Evolutionary conservation across 2,888 invertebrate genomes (phyloP).

Genomic region (Myathropa florea): DNA sequence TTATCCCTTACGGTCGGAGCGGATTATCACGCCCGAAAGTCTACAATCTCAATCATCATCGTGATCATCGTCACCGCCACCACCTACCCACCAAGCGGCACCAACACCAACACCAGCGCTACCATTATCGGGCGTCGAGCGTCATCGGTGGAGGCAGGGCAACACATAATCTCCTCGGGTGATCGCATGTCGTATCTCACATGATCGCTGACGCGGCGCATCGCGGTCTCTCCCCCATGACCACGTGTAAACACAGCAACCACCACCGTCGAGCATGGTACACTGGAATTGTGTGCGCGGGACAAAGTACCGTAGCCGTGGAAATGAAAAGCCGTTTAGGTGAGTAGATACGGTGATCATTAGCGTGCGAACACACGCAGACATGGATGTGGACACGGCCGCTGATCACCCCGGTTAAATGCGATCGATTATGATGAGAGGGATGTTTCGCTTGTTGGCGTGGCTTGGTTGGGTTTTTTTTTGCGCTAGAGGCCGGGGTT

Average conservation of each 20-base stretch:
- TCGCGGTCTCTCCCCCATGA: conserved; percentile 66
- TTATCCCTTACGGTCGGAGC: conserved; percentile 45
- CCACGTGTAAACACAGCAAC: conserved; percentile 60
- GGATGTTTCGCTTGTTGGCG: conserved; percentile 28
- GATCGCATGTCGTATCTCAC: conserved; percentile 70
- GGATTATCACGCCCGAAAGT: conserved; percentile 55
- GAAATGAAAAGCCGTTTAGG: conserved; percentile 58
- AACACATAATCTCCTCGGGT: conserved; percentile 57
- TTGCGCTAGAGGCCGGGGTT: background rate
- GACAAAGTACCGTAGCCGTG: conserved; percentile 62
- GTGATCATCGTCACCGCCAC: conserved; percentile 18
- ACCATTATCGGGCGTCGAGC: conserved; percentile 25
- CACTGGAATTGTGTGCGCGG: background rate
- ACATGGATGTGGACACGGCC: conserved; percentile 56
- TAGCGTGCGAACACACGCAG: conserved; percentile 61
- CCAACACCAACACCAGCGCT: background rate
- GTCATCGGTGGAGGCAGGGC: background rate
- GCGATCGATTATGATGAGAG: conserved; percentile 44
- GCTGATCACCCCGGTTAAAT: conserved; percentile 57
- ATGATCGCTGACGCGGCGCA: conserved; percentile 60
- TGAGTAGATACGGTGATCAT: conserved; percentile 55
- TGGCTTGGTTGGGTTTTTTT: background rate
- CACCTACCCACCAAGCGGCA: background rate
- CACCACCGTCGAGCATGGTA: conserved; percentile 50
- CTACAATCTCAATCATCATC: conserved; percentile 51